Base-by-base conservation (phyloP, 1,140 invertebrate species). In the Apis laboriosa region DNA sequence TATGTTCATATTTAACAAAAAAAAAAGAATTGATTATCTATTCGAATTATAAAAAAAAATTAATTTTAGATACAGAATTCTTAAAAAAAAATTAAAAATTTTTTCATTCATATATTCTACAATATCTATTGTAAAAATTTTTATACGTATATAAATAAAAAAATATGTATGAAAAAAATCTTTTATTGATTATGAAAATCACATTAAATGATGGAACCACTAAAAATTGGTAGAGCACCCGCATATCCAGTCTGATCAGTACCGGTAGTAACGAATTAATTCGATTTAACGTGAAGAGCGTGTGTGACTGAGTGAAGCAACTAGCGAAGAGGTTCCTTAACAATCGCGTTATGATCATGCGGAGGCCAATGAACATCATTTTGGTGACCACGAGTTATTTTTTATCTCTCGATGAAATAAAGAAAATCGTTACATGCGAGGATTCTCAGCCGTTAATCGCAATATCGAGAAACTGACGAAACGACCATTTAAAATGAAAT, bases 401-500 rank as follows among this genome's bases (percentile, higher is more conserved):
- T 68, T 81, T 43, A 81, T 77, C 80, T 34, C 80, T 64, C 55
- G 55, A 21, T 17, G 55, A 61, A 81, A 77, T 73, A 77, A 77
- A 81, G 73, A 55, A 76, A 76, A 81, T 81, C 80, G 63, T 81
- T 81, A 76, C 80, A 55, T 55, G 49, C 60, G 72, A 9, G 17
- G 15, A 58, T 68, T 28, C 63, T 58, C 64, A n/a, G 9, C 17
- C 67, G 58, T 9, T 67, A 53, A 19, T 28, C 60, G 78, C 60
- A 74, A 80, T 80, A 80, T 73, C 70, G 60, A 5, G 63, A 55
- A 75, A 76, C n/a, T 73, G 80, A 53, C 55, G 34, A 34, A 81
- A 81, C 80, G 80, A n/a, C 80, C 80, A 81, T 76, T 81, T 76
- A 81, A 81, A 76, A 81, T 81, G 80, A 81, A 77, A 81, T 81